These are phyloP conservation scores for Monochamus saltuarius DNA, from an alignment of 1,140 invertebrate species.

Conservation along the genomic window DNA sequence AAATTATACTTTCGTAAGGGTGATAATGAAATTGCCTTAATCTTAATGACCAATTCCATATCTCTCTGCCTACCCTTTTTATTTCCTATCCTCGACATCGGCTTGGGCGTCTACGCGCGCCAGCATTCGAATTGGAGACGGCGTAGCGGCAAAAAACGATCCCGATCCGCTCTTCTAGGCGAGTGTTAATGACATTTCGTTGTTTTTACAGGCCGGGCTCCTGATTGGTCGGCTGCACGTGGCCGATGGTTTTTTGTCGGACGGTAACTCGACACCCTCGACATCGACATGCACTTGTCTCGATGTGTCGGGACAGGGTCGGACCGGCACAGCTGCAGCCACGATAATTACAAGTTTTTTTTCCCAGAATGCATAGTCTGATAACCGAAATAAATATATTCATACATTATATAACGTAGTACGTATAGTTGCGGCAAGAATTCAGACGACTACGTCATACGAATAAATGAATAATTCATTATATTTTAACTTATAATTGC, in stretches of 20 bases:
- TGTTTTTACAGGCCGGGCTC: slow-evolving; percentile 10
- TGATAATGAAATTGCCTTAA: too few relatives aligned
- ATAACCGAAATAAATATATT: background rate
- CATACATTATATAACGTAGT: background rate
- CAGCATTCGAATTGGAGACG: background rate
- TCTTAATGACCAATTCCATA: background rate
- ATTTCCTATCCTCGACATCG: too few relatives aligned
- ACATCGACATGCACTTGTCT: slow-evolving; percentile 27
- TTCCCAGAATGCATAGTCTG: background rate
- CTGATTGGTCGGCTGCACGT: slow-evolving; percentile 31
- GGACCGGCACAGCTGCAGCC: background rate
- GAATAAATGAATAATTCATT: too few relatives aligned
- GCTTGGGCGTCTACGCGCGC: too few relatives aligned
- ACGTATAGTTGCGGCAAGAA: too few relatives aligned
- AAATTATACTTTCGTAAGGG: too few relatives aligned
- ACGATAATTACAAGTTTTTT: background rate
- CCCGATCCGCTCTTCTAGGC: slow-evolving; percentile 1
- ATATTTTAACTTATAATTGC: too few relatives aligned
- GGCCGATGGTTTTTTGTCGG: slow-evolving; percentile 24
- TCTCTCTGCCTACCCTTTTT: background rate
- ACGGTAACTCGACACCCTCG: slow-evolving; percentile 11
- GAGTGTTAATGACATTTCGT: slow-evolving; percentile 29
- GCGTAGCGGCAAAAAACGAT: background rate
- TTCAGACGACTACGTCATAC: too few relatives aligned
- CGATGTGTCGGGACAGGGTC: slow-evolving; percentile 14